Evolutionary conservation across 2,797 vertebrate genomes (phyloP).

Genomic region (Chelmon rostratus): DNA sequence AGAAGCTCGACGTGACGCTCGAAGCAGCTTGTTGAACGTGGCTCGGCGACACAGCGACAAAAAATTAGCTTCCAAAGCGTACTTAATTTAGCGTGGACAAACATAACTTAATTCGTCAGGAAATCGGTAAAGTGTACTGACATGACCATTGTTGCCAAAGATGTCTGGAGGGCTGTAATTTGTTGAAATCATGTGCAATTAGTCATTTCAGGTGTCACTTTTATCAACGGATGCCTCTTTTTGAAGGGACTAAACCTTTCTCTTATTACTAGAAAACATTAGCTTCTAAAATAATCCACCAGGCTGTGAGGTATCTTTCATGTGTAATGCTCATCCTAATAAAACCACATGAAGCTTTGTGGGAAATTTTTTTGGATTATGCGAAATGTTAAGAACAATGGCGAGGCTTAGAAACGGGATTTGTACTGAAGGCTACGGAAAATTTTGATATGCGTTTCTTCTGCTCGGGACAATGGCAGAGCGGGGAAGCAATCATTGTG

Average conservation of each 20-base stretch:
- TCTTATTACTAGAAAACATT: not conserved
- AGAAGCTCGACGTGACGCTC: not conserved
- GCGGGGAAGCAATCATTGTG: not conserved
- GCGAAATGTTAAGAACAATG: constrained; percentile 4
- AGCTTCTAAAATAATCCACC: constrained; percentile 1
- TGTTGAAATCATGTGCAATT: not conserved
- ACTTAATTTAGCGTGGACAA: not conserved
- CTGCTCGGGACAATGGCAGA: not conserved
- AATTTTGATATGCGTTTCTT: not conserved
- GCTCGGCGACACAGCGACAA: too few species aligned
- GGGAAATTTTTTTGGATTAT: not conserved
- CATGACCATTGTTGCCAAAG: not conserved
- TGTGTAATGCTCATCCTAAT: constrained; percentile 2
- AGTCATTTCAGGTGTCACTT: not conserved
- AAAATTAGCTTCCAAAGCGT: not conserved
- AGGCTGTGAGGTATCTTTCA: not conserved
- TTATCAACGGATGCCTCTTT: not conserved
- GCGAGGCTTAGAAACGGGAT: not conserved
- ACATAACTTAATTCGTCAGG: not conserved
- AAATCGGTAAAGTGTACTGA: not conserved
- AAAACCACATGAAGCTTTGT: not conserved
- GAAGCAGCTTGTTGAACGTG: not conserved
- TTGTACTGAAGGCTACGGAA: not conserved
- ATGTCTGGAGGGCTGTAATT: not conserved
- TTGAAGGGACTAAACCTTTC: not conserved